Evolutionary conservation across 1,140 invertebrate species (phyloP).

Genomic region (Ephestia elutella): DNA sequence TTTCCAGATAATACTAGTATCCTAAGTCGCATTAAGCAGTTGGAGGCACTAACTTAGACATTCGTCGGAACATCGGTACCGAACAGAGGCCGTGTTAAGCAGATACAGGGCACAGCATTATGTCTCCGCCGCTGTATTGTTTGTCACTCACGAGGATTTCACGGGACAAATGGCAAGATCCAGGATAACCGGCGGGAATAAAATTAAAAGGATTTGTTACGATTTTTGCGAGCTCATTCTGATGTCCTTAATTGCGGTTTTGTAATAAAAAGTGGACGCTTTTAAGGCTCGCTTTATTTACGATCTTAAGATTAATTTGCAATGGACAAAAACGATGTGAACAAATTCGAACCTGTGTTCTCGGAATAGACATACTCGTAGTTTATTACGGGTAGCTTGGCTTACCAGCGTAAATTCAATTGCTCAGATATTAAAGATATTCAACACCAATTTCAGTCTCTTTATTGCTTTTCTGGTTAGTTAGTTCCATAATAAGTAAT

Average conservation of each 20-base stretch:
- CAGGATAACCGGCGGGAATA: conserved; percentile 43
- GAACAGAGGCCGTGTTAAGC: conserved; percentile 40
- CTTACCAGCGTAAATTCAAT: too few species aligned
- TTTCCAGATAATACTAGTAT: neutral
- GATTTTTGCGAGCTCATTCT: conserved; percentile 12
- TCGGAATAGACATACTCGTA: too few species aligned
- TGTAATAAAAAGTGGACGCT: neutral
- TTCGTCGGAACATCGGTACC: conserved; percentile 16
- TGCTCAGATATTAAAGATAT: too few species aligned
- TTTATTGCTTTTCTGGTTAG: too few species aligned
- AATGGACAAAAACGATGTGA: too few species aligned
- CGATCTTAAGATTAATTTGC: too few species aligned
- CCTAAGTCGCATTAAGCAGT: neutral
- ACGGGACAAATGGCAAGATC: conserved; percentile 63
- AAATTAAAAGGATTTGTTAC: conserved; percentile 43
- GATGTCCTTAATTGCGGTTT: conserved; percentile 4
- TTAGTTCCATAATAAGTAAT: too few species aligned
- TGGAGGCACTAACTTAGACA: neutral
- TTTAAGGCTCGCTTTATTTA: neutral
- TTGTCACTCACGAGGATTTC: conserved; percentile 63
- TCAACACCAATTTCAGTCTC: too few species aligned
- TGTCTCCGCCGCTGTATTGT: conserved; percentile 55
- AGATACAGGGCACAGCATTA: conserved; percentile 49
- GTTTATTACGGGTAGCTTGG: too few species aligned
- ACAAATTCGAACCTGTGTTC: too few species aligned